Conservation (phyloP, 1,140 invertebrate genomes). For the Diprion similis region DNA sequence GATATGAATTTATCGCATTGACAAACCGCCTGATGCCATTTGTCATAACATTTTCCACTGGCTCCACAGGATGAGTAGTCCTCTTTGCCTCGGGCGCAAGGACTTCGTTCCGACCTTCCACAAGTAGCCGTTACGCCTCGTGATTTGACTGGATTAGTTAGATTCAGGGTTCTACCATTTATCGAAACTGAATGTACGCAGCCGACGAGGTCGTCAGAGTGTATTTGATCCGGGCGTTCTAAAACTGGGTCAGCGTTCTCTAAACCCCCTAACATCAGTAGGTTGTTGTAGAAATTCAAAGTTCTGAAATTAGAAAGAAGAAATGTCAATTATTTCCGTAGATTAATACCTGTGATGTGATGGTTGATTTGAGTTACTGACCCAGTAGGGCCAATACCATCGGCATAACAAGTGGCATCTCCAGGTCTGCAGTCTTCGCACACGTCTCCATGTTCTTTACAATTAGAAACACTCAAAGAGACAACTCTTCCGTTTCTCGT, state of each 20-base stretch:
- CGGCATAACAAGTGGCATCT: slow-evolving; percentile 80
- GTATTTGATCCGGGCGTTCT: slow-evolving; percentile 86
- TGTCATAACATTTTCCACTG: slow-evolving; percentile 78
- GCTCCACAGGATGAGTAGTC: slow-evolving; percentile 68
- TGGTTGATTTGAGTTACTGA: slow-evolving; percentile 55
- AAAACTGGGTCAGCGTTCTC: slow-evolving; percentile 82
- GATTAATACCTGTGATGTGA: not conserved
- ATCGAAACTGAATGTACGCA: slow-evolving; percentile 90
- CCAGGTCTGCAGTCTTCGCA: slow-evolving; percentile 86
- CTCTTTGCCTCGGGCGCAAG: slow-evolving; percentile 62
- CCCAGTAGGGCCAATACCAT: slow-evolving; percentile 85
- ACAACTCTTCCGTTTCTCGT: slow-evolving; percentile 87
- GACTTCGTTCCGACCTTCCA: slow-evolving; percentile 68
- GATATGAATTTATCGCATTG: slow-evolving; percentile 74
- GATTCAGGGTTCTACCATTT: slow-evolving; percentile 81
- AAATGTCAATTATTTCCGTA: slow-evolving; percentile 19
- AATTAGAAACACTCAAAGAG: slow-evolving; percentile 81
- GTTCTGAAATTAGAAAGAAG: slow-evolving; percentile 69
- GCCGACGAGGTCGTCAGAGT: slow-evolving; percentile 91
- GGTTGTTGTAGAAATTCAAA: slow-evolving; percentile 91
- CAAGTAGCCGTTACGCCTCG: slow-evolving; percentile 79
- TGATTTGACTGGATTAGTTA: slow-evolving; percentile 77
- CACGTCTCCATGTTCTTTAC: slow-evolving; percentile 82
- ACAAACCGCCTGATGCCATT: slow-evolving; percentile 79
- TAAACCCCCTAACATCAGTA: slow-evolving; percentile 85